Evolutionary conservation across 1,140 invertebrate species (phyloP), one percentile per base, ranked within the genome.

Genomic region (Mya arenaria): DNA sequence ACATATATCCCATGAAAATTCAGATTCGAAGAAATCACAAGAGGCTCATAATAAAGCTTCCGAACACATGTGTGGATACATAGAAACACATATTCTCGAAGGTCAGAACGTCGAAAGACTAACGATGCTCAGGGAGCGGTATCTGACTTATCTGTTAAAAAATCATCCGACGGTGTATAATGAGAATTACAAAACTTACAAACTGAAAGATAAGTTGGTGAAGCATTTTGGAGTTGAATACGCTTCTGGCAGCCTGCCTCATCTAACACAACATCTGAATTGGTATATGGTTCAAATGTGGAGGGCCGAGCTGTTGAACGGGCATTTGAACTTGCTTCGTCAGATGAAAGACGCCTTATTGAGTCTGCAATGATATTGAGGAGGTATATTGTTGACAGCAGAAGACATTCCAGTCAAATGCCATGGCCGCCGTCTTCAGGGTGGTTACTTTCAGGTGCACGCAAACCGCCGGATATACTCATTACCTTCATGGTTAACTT

Each of bases 21-120:
- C 63, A n/a, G 65, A 48, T 4, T 37, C 65, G 39, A 68, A 19
- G 10, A 48, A 13, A 13, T 13, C 10, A 10, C 41, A 48, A 48
- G 10, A 10, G 15, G 55, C 6, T 2, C 55, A 37, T 23, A 73
- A 1, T 23, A 25, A 0, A 52, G 71, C 55, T 32, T 73, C 39
- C 8, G 19, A 73, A 25, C 23, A 32, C 6, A 3, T 52, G 19
- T 71, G 44, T 52, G 4, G 30, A 15, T 52, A 4, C 55, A 32
- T 48, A 28, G n/a, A 48, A 25, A 5, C 41, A 30, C 8, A 48
- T 13, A 71, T 71, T 48, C 4, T 71, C 1, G 1, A 28, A 28
- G 41, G 28, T 52, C n/a, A 71, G 3, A 71, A 71, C 17, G 68
- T 71, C 19, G 68, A 71, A 30, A 13, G 68, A 55, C 3, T 71